phyloP scores from a whole-genome alignment of 2,888 invertebrate genomes.

The Folsomia manolachei region DNA sequence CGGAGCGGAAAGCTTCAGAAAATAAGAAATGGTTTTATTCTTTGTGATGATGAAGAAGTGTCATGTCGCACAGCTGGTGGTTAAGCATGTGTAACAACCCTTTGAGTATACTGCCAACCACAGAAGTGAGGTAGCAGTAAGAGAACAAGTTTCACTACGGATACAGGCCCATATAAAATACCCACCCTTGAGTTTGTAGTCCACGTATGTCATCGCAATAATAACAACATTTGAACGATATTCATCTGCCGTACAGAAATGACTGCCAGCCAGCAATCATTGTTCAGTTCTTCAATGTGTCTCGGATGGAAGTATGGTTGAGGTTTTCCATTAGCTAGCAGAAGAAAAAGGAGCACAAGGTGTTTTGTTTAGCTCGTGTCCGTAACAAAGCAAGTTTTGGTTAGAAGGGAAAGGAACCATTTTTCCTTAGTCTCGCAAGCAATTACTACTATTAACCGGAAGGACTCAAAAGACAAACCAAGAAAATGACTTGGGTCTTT shows the following conservation, averaged over 20 bases:
- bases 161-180: not conserved
- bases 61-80: constrained; percentile 47
- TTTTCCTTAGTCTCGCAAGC: not conserved
- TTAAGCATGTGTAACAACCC: constrained; percentile 46
- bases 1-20: not conserved
- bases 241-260: not conserved
- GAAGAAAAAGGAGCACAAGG: not conserved
- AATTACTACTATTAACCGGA: not conserved
- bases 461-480: not conserved
- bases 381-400: not conserved
- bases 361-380: not conserved
- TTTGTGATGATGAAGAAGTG: constrained; percentile 39
- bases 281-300: not conserved
- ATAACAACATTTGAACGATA: not conserved
- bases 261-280: not conserved
- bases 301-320: not conserved
- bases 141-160: no score
- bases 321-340: not conserved
- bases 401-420: not conserved
- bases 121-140: not conserved
- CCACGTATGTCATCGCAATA: not conserved
- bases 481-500: no score
- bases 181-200: not conserved
- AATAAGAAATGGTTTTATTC: constrained; percentile 17
- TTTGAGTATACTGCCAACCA: not conserved